phyloP scores from a whole-genome alignment of 92 coral and sea anemone genomes.

The Blastomussa wellsi region DNA sequence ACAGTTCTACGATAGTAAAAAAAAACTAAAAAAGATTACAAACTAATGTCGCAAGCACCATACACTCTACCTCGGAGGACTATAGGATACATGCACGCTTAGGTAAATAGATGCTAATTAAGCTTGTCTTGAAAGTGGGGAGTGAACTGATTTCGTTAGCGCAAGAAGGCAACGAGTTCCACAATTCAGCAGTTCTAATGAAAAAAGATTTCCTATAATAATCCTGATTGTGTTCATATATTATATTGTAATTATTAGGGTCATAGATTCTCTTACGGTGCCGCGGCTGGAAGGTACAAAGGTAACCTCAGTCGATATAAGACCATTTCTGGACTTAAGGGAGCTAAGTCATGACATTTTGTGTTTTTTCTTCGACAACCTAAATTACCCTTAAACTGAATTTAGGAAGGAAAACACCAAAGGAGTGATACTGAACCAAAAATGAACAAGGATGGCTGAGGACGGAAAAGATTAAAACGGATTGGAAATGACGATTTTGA shows the following conservation, averaged over 20 bases:
- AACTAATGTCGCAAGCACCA: background rate
- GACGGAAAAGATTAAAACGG: too few species aligned
- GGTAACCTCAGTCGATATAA: slow-evolving; percentile 27
- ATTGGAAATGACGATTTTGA: too few species aligned
- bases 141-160: slow-evolving; percentile 8
- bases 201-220: slow-evolving; percentile 47
- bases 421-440: too few species aligned
- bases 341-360: background rate
- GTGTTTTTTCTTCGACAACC: too few species aligned
- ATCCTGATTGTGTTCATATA: slow-evolving; percentile 37
- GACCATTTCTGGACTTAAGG: slow-evolving; percentile 32
- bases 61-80: slow-evolving; percentile 8
- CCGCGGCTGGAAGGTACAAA: slow-evolving; percentile 31
- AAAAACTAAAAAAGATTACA: too few species aligned
- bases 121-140: slow-evolving; percentile 16
- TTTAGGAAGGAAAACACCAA: too few species aligned
- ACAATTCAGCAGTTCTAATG: slow-evolving; percentile 40
- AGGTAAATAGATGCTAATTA: slow-evolving; percentile 3
- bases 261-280: slow-evolving; percentile 20
- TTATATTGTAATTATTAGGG: slow-evolving; percentile 39
- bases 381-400: too few species aligned
- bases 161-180: slow-evolving; percentile 25
- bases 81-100: slow-evolving; percentile 5
- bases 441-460: too few species aligned
- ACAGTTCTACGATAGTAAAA: background rate